phyloP scores from a whole-genome alignment of 2,113 vertebrate genomes.

The Phocoena phocoena region DNA sequence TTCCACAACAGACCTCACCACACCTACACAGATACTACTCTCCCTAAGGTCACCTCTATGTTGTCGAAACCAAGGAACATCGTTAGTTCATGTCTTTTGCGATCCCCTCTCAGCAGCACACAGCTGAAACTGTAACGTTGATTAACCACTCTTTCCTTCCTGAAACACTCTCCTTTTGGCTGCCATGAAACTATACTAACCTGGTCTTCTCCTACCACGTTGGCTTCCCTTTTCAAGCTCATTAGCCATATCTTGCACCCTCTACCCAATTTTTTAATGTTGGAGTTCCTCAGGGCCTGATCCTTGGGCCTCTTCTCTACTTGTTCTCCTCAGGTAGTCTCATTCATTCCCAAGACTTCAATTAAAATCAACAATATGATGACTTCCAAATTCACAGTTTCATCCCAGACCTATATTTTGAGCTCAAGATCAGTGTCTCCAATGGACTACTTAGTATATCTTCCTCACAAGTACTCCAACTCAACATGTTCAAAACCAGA shows the following conservation, averaged over 20 bases:
- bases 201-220: not conserved
- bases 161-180: not conserved
- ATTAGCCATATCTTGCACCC: not conserved
- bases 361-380: slow-evolving; percentile 3
- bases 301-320: not conserved
- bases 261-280: not conserved
- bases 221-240: not conserved
- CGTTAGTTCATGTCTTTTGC: not conserved
- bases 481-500: not conserved
- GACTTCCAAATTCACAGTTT: not conserved
- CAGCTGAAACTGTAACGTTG: not conserved
- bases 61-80: not conserved
- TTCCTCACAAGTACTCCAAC: not conserved
- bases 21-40: not conserved
- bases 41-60: not conserved
- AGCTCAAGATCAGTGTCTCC: not conserved
- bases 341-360: not conserved
- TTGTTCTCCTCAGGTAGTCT: not conserved
- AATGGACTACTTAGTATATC: not conserved
- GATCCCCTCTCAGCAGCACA: not conserved
- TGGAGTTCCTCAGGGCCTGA: not conserved
- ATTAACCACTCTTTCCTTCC: not conserved
- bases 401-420: not conserved
- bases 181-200: not conserved
- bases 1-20: not conserved